These are phyloP conservation scores for Theretra japonica DNA, from an alignment of 2,888 invertebrate genomes.

Conservation along the genomic window DNA sequence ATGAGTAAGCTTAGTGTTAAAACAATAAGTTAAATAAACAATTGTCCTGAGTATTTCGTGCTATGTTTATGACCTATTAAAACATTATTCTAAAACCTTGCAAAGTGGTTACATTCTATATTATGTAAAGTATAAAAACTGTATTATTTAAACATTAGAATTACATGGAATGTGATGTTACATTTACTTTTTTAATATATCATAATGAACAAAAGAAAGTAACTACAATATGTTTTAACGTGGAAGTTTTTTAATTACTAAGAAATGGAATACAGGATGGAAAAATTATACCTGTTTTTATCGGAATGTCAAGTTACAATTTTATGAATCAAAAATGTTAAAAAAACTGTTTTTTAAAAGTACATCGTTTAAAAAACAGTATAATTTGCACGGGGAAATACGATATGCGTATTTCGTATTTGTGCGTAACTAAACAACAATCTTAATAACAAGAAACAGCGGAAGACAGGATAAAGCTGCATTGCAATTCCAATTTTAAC, in stretches of 20 bases:
- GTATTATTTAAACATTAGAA: too few relatives aligned
- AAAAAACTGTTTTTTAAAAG: too few relatives aligned
- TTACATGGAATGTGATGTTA: neutral
- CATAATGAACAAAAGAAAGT: too few relatives aligned
- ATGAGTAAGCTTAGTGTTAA: constrained; percentile 30
- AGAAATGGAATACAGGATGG: too few relatives aligned
- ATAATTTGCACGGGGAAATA: neutral
- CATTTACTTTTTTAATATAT: neutral
- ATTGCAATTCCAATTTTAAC: neutral
- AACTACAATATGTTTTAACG: neutral
- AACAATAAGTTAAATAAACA: constrained; percentile 33
- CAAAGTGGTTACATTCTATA: neutral
- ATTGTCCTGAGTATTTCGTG: constrained; percentile 32
- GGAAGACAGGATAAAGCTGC: constrained; percentile 16
- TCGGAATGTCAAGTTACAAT: neutral
- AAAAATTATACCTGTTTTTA: neutral
- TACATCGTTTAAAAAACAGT: too few relatives aligned
- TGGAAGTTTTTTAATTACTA: neutral
- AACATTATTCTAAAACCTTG: constrained; percentile 6
- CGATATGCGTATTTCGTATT: neutral
- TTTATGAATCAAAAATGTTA: constrained; percentile 6
- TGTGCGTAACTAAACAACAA: constrained; percentile 2
- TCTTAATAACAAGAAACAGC: constrained; percentile 7
- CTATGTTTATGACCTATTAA: constrained; percentile 12
- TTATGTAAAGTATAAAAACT: neutral